Conservation (phyloP, 1,140 invertebrate genomes). For the Zaprionus ornatus region DNA sequence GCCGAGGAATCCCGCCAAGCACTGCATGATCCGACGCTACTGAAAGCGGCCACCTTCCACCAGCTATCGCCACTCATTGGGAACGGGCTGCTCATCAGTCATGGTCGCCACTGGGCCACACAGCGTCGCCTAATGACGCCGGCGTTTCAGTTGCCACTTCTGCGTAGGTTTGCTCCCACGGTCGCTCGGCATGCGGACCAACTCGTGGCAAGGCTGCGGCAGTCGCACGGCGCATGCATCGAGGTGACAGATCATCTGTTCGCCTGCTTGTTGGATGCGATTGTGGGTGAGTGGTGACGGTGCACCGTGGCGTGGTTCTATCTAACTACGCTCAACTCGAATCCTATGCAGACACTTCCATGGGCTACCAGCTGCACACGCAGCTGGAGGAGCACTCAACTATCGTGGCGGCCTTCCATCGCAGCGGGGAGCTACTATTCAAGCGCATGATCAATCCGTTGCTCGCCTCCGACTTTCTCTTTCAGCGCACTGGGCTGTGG, state of each 20-base stretch:
- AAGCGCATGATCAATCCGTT: conserved; percentile 80
- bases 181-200: conserved; percentile 54
- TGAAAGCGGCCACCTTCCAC: conserved; percentile 64
- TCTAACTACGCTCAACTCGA: not conserved
- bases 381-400: conserved; percentile 46
- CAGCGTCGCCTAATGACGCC: conserved; percentile 70
- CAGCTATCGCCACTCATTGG: conserved; percentile 69
- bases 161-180: conserved; percentile 47
- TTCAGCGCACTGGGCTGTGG: conserved; percentile 54
- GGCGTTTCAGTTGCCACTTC: conserved; percentile 62
- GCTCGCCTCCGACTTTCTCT: conserved; percentile 63
- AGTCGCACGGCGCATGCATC: conserved; percentile 15
- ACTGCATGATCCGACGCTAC: conserved; percentile 60
- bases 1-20: conserved; percentile 72
- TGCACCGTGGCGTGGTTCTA: too few species aligned
- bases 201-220: conserved; percentile 45
- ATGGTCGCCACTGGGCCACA: conserved; percentile 60
- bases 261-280: conserved; percentile 71
- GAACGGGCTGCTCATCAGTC: conserved; percentile 71
- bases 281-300: conserved; percentile 54
- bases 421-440: conserved; percentile 61
- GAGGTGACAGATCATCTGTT: conserved; percentile 72
- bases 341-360: conserved; percentile 65
- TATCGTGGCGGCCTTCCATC: conserved; percentile 62
- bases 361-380: conserved; percentile 65